Evolutionary conservation across 2,113 vertebrate species (phyloP).

Genomic region (Oceanites oceanicus): DNA sequence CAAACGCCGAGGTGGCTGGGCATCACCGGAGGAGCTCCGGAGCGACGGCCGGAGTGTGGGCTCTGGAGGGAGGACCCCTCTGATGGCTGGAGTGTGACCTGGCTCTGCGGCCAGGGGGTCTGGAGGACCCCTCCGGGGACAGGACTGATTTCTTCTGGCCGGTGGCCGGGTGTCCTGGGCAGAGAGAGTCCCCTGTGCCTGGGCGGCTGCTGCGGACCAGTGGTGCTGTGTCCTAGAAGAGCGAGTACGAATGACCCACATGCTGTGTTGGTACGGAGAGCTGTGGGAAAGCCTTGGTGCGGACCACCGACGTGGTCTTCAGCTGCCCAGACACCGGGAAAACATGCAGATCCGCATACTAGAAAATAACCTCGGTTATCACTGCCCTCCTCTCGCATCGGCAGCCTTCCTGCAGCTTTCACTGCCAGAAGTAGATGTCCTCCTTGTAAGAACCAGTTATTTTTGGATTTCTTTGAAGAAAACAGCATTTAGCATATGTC

Average conservation of each 20-base stretch:
- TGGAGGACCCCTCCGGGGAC: neutral
- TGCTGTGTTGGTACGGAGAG: neutral
- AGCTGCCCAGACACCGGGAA: neutral
- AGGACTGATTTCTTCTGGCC: neutral
- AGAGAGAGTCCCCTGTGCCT: neutral
- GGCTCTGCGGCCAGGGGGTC: fast-evolving
- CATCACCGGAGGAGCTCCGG: neutral
- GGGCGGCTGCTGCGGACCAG: neutral
- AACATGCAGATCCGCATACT: no score
- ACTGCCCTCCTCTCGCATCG: neutral
- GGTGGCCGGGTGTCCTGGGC: neutral
- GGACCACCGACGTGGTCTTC: neutral
- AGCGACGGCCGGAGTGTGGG: fast-evolving
- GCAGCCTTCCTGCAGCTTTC: neutral
- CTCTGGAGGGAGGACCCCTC: no score
- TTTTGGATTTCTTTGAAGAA: slow-evolving; percentile 56
- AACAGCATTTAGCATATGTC: slow-evolving; percentile 49
- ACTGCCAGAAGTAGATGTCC: neutral
- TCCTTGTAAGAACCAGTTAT: neutral
- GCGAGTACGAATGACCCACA: fast-evolving
- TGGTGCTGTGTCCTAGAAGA: neutral
- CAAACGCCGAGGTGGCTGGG: fast-evolving
- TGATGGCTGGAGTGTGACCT: neutral
- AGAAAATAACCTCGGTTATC: neutral
- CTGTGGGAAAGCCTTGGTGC: no score